These are phyloP conservation scores for Podarcis cretensis DNA, from an alignment of 2,113 vertebrate genomes.

Conservation along the genomic window DNA sequence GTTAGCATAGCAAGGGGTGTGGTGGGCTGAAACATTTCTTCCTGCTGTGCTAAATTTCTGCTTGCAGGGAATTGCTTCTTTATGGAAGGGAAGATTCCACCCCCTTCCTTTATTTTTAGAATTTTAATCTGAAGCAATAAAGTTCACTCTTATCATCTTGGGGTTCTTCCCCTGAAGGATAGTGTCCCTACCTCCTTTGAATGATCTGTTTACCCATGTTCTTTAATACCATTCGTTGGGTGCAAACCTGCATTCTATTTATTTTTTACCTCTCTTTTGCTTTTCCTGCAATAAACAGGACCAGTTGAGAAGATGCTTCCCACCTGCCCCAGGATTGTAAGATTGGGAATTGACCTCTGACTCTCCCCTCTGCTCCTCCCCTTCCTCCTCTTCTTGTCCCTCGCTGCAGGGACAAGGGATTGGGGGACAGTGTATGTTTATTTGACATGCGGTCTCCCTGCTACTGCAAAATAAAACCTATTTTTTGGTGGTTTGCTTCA, in stretches of 20 bases:
- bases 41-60: not conserved
- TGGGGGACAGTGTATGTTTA: not conserved
- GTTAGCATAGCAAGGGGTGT: not conserved
- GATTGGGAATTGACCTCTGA: not conserved
- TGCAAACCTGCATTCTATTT: not conserved
- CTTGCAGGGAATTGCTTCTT: not conserved
- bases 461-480: not conserved
- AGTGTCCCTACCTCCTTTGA: not conserved
- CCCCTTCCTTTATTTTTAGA: not conserved
- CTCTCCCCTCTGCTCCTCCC: not conserved
- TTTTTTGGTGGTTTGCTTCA: not conserved
- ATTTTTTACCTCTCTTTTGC: not conserved
- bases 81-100: not conserved
- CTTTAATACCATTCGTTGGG: constrained; percentile 76
- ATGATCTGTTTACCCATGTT: constrained; percentile 12
- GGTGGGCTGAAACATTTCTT: not conserved
- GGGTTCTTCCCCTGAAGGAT: not conserved
- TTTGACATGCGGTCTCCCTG: not conserved
- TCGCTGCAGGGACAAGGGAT: not conserved
- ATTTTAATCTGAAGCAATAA: not conserved
- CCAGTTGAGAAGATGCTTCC: not conserved
- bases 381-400: not conserved
- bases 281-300: constrained; percentile 11
- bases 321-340: not conserved
- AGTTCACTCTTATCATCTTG: not conserved